A percentile compares a stretch with the other conserved stretches of the same genome.
Evolutionary conservation across 2,113 vertebrate genomes (phyloP).

Genomic region (Dasyprocta punctata): DNA sequence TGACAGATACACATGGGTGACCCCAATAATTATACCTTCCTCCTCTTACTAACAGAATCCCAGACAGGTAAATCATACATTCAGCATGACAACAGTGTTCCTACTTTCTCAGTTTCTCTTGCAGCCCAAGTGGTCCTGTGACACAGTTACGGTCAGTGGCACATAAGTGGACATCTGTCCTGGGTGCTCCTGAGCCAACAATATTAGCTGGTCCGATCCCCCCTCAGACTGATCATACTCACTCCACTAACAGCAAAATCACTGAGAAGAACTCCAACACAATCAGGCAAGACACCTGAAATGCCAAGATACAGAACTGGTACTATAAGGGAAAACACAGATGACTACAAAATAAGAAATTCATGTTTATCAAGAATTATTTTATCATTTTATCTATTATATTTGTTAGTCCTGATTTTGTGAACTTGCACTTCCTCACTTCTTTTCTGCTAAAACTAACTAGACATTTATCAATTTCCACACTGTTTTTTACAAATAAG

Average conservation of each 20-base stretch:
- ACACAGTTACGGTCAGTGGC: neutral
- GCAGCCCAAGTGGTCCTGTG: neutral
- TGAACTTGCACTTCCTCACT: neutral
- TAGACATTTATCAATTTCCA: neutral
- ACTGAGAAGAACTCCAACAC: neutral
- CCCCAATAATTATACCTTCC: neutral
- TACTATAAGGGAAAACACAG: neutral
- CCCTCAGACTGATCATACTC: too few relatives aligned
- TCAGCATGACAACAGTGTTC: neutral
- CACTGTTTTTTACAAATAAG: neutral
- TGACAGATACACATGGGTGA: neutral
- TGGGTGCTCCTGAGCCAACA: neutral
- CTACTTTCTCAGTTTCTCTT: neutral
- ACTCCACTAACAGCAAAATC: neutral
- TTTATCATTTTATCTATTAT: neutral
- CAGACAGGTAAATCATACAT: neutral
- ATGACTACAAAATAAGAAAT: neutral
- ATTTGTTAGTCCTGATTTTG: neutral
- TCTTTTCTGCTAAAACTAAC: neutral
- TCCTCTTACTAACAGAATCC: neutral
- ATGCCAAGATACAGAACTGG: neutral
- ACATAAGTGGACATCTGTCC: neutral
- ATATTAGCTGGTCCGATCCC: neutral
- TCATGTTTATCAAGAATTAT: neutral
- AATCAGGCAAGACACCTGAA: neutral